These are phyloP conservation scores for Cherax destructor DNA, from an alignment of 1,140 invertebrate species.

Conservation along the genomic window DNA sequence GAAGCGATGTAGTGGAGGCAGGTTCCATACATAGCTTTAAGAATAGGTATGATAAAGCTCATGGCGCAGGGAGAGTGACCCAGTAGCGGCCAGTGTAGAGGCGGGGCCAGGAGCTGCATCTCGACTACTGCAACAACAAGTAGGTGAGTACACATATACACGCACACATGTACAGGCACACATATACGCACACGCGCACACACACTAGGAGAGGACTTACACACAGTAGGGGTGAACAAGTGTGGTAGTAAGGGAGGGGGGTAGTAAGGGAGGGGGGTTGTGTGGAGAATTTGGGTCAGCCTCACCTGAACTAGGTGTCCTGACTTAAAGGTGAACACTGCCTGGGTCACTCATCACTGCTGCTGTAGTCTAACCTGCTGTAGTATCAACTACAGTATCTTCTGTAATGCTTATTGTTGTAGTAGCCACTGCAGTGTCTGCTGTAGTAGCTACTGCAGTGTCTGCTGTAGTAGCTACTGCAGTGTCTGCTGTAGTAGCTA, in stretches of 20 bases:
- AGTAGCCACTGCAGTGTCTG: neutral
- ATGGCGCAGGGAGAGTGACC: no score
- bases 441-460: neutral
- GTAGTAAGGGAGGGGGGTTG: neutral
- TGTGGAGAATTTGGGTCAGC: neutral
- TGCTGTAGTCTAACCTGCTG: neutral
- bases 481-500: neutral
- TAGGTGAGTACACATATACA: conserved; percentile 5
- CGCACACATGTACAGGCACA: conserved; percentile 25
- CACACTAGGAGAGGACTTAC: neutral
- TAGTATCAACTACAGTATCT: neutral
- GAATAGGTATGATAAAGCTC: no score
- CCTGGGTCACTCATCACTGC: neutral
- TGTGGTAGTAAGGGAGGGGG: neutral
- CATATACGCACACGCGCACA: conserved; percentile 21
- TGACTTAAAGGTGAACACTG: neutral
- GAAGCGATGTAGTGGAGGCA: no score
- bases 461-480: neutral
- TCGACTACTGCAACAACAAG: no score
- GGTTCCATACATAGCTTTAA: no score
- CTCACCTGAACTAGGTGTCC: neutral
- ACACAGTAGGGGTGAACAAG: neutral
- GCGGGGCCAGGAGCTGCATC: no score
- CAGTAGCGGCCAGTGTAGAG: no score
- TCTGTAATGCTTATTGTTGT: neutral